Percentiles rank a stretch among this genome's conserved stretches.
phyloP scores from a whole-genome alignment of 2,113 vertebrate species.

The Phaetusa simplex region DNA sequence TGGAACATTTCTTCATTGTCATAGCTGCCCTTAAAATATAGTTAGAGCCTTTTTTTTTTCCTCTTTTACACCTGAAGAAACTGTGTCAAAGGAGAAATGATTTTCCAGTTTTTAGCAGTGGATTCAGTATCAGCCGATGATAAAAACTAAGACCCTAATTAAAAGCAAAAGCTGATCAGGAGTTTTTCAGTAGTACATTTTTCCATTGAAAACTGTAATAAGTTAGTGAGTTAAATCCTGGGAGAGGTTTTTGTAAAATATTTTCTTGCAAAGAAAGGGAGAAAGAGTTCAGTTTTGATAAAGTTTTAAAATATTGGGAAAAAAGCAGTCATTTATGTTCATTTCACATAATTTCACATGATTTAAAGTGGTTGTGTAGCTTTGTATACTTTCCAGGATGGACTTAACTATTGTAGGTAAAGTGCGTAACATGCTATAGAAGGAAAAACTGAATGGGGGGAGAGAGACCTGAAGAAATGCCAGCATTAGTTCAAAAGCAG shows the following conservation, averaged over 20 bases:
- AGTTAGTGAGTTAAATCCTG: not conserved
- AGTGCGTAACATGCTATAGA: not conserved
- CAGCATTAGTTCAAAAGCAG: not conserved
- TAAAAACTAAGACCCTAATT: not conserved
- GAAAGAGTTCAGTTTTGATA: not conserved
- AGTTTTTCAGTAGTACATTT: not conserved
- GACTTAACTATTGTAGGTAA: not conserved
- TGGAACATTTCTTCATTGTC: not conserved
- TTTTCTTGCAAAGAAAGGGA: not conserved
- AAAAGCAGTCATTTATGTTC: not conserved
- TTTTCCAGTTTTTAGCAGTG: not conserved
- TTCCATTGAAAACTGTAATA: not conserved
- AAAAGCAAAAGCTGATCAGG: not conserved
- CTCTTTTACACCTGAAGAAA: not conserved
- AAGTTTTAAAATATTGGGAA: not conserved
- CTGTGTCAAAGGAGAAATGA: not conserved
- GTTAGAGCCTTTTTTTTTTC: not conserved
- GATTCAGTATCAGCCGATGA: not conserved
- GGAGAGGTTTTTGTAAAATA: not conserved
- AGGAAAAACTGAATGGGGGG: not conserved
- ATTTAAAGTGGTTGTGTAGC: not conserved
- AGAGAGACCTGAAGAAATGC: not conserved
- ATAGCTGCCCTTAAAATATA: not conserved
- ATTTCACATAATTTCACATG: not conserved
- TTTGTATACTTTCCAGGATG: not conserved